Evolutionary conservation across 2,888 invertebrate species (phyloP).

Genomic region (Cistogaster globosa): DNA sequence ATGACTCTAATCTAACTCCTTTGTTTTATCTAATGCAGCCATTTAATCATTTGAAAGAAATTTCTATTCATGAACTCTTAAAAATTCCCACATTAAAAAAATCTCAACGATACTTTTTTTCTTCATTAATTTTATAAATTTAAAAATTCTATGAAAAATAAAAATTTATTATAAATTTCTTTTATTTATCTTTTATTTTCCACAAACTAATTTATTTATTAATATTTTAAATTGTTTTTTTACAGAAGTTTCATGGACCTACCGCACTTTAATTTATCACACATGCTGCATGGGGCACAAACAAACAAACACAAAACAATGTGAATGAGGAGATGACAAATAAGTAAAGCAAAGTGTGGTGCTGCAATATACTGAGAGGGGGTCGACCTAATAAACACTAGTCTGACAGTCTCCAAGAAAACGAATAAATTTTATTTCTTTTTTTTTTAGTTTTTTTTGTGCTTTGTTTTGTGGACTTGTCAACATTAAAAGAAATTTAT

Average conservation of each 20-base stretch:
- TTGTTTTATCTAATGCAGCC: too few species aligned
- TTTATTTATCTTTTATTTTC: slow-evolving; percentile 46
- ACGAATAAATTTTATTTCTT: slow-evolving; percentile 37
- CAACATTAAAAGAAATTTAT: slow-evolving; percentile 55
- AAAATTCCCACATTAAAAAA: slow-evolving; percentile 59
- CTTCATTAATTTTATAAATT: slow-evolving; percentile 54
- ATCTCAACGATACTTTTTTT: slow-evolving; percentile 18
- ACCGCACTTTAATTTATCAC: slow-evolving; percentile 39
- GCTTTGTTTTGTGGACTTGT: slow-evolving; percentile 35
- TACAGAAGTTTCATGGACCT: slow-evolving; percentile 55
- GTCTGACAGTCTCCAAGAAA: slow-evolving; percentile 29
- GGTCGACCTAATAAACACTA: slow-evolving; percentile 37
- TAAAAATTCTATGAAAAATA: slow-evolving; percentile 26
- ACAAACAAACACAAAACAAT: neutral
- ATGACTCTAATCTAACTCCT: too few species aligned
- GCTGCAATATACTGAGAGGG: slow-evolving; percentile 32
- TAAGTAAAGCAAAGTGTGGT: slow-evolving; percentile 10
- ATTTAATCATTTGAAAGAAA: neutral
- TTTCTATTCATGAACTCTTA: neutral
- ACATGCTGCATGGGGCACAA: slow-evolving; percentile 7
- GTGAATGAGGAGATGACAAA: slow-evolving; percentile 8
- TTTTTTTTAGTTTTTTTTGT: neutral
- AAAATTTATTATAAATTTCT: slow-evolving; percentile 25
- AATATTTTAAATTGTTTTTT: neutral
- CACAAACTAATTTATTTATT: slow-evolving; percentile 45